Base-by-base conservation (phyloP, 2,888 invertebrate species). In the Ochlodes sylvanus region DNA sequence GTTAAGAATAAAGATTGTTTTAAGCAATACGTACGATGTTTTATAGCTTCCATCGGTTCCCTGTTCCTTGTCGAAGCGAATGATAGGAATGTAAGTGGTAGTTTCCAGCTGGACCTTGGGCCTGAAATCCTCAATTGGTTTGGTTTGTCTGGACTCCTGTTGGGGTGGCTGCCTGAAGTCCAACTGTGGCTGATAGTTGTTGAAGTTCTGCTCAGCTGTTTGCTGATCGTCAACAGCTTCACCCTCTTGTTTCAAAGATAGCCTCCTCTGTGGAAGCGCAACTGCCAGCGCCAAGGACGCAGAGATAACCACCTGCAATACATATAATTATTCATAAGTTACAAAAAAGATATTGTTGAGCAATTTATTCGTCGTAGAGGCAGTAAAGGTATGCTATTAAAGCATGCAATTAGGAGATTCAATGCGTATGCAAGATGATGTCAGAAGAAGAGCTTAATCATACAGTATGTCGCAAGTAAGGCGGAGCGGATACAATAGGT, bases 11-110 rank as follows among this genome's bases (percentile, higher is more conserved):
- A 17, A 17, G 7, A 15, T 17, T 7, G 7, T 2, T 2, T 17
- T 47, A 15, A 47, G 47, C 17, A 17, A 19, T 44, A 61, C 67
- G 27, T 92, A 96, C 96, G 96, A 86, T 69, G 97, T 95, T 88
- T 96, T 97, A 86, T 97, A 97, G 81, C 97, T 97, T 78, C 97
- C 97, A 88, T 97, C 97, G 73, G 95, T 95, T 72, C 96, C 96
- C 82, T 97, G 97, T 83, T 97, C 96, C 82, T 97, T 97, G 80
- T 97, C 96, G 85, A 97, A 97, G 75, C 95, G 94, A 71, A 97
- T 94, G 81, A 97, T 97, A 17, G 97, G 97, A 76, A 97, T 96
- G 85, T 92, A 95, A n/a, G 97, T 97, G 70, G 96, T 96, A 17
- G 95, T 94, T 52, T 95, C 94, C 65, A 90, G 74, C 21, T 85